Evolutionary conservation across 2,797 vertebrate species (phyloP).

Genomic region (Lacerta bilineata): DNA sequence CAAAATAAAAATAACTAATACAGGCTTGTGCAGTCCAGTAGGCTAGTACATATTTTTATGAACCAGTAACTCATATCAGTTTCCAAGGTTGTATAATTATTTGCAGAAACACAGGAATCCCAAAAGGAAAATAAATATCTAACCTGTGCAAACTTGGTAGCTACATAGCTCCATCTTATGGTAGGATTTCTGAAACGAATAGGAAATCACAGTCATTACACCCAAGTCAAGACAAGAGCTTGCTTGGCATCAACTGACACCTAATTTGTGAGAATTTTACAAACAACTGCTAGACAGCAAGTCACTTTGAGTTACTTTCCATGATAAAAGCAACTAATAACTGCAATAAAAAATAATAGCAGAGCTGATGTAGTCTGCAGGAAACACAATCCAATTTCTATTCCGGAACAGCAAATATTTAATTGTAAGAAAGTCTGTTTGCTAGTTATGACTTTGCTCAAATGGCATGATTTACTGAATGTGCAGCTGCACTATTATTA

Average conservation of each 20-base stretch:
- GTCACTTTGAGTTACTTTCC: no score
- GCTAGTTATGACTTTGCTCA: not conserved
- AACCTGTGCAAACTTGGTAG: slow-evolving; percentile 94
- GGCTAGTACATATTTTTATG: not conserved
- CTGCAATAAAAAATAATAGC: no score
- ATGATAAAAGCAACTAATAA: no score
- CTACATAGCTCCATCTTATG: slow-evolving; percentile 94
- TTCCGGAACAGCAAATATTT: not conserved
- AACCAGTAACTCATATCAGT: no score
- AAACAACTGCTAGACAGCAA: not conserved
- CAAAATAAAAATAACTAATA: not conserved
- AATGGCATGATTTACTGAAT: not conserved
- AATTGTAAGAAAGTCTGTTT: not conserved
- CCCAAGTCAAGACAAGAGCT: not conserved
- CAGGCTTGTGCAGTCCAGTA: not conserved
- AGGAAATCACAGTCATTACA: not conserved
- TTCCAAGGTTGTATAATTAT: not conserved
- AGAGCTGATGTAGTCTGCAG: not conserved
- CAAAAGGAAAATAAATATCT: slow-evolving; percentile 26
- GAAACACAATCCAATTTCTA: slow-evolving; percentile 1
- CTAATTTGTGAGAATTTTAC: not conserved
- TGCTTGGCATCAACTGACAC: not conserved
- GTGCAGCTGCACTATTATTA: no score
- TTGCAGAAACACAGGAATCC: not conserved
- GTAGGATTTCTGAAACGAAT: slow-evolving; percentile 84